Conservation (phyloP, 2,888 invertebrate species). For the Cryptocephalus moraei region DNA sequence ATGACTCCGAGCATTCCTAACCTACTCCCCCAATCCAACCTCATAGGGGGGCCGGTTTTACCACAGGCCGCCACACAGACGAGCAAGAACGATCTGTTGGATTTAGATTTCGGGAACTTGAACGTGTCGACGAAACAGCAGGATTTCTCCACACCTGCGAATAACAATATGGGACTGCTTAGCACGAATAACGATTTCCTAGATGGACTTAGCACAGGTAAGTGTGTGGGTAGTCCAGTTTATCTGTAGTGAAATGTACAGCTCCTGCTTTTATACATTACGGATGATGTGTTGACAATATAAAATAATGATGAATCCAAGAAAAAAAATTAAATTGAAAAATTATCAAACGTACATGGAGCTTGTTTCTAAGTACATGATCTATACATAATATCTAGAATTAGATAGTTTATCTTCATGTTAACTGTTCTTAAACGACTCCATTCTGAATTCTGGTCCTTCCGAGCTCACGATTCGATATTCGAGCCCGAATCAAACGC, state of each 20-base stretch:
- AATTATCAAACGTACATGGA: too few relatives aligned
- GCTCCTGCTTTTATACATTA: too few relatives aligned
- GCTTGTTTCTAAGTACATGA: neutral
- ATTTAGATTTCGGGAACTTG: slow-evolving; percentile 27
- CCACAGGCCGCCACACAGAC: slow-evolving; percentile 5
- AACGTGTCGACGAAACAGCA: slow-evolving; percentile 18
- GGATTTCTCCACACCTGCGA: slow-evolving; percentile 1
- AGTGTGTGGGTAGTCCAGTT: neutral
- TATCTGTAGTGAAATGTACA: too few relatives aligned
- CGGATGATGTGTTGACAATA: too few relatives aligned
- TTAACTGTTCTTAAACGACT: too few relatives aligned
- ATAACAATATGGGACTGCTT: slow-evolving; percentile 17
- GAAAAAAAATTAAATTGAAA: too few relatives aligned
- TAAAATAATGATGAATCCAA: too few relatives aligned
- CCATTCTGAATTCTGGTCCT: too few relatives aligned
- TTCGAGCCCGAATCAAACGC: too few relatives aligned
- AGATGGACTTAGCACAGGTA: slow-evolving; percentile 12
- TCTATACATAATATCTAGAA: too few relatives aligned
- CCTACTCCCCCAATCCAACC: neutral
- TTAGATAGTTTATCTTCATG: too few relatives aligned
- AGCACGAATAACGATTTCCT: slow-evolving; percentile 8
- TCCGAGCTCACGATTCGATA: too few relatives aligned
- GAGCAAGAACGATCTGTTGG: slow-evolving; percentile 26
- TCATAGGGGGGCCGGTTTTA: neutral
- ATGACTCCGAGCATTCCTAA: slow-evolving; percentile 3